Evolutionary conservation across 2,797 vertebrate species (phyloP), one percentile per base, ranked within the genome.

Genomic region (Zalophus californianus): DNA sequence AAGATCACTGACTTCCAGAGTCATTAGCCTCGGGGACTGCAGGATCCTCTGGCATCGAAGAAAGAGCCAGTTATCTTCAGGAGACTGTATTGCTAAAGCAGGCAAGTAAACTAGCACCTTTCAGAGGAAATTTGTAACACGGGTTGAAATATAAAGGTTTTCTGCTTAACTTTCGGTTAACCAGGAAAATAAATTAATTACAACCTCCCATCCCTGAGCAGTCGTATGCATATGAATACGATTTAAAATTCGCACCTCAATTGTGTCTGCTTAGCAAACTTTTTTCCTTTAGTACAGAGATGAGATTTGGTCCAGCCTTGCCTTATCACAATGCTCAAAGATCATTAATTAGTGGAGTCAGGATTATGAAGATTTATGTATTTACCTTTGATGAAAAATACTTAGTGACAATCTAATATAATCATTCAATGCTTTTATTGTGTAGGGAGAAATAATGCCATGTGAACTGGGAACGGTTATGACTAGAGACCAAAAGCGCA

Each of bases 161-260:
- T 91, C 64, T 91, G 48, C 32, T 78, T 94, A 94, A 86, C 56
- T 96, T 79, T 85, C 15, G n/a, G 27, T 97, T 91, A 96, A 78
- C 54, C 23, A 75, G 72, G 73, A 90, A 95, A 94, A 27, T 77
- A 95, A 97, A 85, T 96, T 66, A 96, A 91, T 93, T 92, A 58
- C 3, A 90, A 79, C 32, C n/a, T 87, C 62, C 56, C 52, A 84
- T 94, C 16, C 25, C 27, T 56, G 32, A 92, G 70, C 32, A 87
- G 27, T 85, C 10, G 73, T 23, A 75, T 79, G 62, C 85, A 52
- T 84, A 82, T 29, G 48, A 79, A 83, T 25, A 82, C 32, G 70
- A 56, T 75, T 95, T 35, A 32, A 79, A 72, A 80, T 92, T 38
- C 86, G 66, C 50, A 94, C 27, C 35, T 91, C 75, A 64, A 72